Evolutionary conservation across 1,140 invertebrate genomes (phyloP).

Genomic region (Littorina saxatilis): DNA sequence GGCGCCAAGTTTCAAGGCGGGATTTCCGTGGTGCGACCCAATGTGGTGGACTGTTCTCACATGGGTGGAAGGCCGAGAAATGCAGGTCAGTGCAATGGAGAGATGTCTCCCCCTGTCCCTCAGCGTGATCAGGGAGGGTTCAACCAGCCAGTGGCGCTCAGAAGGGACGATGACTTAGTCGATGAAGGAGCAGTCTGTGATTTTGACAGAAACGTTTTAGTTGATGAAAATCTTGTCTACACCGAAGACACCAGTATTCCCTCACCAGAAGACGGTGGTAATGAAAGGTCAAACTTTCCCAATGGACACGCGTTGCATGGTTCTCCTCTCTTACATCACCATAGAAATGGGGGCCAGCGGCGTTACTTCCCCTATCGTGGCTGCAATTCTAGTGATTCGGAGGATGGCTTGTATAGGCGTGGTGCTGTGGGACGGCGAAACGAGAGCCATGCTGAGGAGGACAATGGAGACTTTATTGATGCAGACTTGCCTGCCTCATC

Average conservation of each 20-base stretch:
- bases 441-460: conserved; percentile 45
- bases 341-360: neutral
- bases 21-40: neutral
- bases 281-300: neutral
- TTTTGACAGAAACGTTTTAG: conserved; percentile 47
- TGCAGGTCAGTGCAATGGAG: neutral
- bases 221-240: conserved; percentile 32
- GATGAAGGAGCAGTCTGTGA: conserved; percentile 58
- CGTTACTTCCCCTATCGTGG: neutral
- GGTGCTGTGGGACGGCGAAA: neutral
- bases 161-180: conserved; percentile 45
- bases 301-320: conserved; percentile 25
- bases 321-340: neutral
- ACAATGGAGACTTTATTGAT: conserved; percentile 72
- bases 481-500: conserved; percentile 65
- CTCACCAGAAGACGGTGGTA: neutral
- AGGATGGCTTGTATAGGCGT: neutral
- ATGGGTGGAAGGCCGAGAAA: neutral
- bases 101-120: no score
- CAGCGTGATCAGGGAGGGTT: no score
- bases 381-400: conserved; percentile 6
- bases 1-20: neutral
- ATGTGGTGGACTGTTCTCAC: neutral
- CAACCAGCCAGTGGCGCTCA: neutral
- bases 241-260: conserved; percentile 26